Evolutionary conservation across 1,140 invertebrate genomes (phyloP).

Genomic region (Cotesia glomerata): DNA sequence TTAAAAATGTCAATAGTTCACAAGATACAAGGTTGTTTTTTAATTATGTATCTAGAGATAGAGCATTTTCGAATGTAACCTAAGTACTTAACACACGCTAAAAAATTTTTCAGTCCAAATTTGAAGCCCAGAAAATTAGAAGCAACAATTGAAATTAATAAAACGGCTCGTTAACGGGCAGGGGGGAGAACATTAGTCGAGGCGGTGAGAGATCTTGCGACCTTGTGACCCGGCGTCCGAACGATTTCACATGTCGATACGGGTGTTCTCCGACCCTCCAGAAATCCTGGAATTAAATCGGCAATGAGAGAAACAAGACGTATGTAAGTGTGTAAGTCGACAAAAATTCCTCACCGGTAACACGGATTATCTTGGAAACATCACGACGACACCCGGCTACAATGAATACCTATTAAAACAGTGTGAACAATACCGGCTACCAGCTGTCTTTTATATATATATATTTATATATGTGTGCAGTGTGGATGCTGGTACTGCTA

Average conservation of each 20-base stretch:
- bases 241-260: constrained; percentile 35
- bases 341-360: background rate
- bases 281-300: constrained; percentile 6
- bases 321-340: no score
- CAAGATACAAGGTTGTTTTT: no score
- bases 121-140: no score
- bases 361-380: constrained; percentile 25
- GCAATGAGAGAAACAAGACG: background rate
- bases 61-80: no score
- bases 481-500: constrained; percentile 3
- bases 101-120: no score
- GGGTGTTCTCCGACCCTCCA: constrained; percentile 24
- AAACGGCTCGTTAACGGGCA: constrained; percentile 30
- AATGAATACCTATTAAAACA: constrained; percentile 60
- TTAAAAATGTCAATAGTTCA: no score
- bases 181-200: constrained; percentile 36
- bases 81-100: no score
- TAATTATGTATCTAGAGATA: no score
- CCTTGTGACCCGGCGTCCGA: constrained; percentile 33
- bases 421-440: constrained; percentile 55
- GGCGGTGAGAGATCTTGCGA: constrained; percentile 39
- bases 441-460: background rate
- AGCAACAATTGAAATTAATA: background rate
- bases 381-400: constrained; percentile 45
- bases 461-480: background rate